Evolutionary conservation across 2,797 vertebrate genomes (phyloP).

Genomic region (Selene dorsalis): DNA sequence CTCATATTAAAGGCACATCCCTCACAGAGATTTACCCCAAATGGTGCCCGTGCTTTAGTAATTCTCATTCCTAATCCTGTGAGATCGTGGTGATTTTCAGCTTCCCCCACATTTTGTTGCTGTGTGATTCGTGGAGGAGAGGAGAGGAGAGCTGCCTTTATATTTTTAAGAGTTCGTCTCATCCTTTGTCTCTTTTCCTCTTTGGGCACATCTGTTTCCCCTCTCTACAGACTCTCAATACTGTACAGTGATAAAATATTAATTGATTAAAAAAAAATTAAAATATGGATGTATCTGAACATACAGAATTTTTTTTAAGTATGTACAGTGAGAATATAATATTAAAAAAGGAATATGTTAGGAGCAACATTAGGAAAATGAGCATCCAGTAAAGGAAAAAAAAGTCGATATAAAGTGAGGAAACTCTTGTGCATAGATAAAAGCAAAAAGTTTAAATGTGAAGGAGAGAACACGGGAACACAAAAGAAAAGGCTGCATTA

Average conservation of each 20-base stretch:
- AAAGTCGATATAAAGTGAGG: neutral
- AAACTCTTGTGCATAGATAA: constrained; percentile 22
- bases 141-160: constrained; percentile 25
- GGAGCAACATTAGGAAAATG: neutral
- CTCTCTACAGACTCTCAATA: constrained; percentile 16
- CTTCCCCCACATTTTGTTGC: constrained; percentile 58
- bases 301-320: constrained; percentile 1
- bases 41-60: constrained; percentile 55
- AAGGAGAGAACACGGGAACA: constrained; percentile 35
- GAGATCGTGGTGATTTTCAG: constrained; percentile 56
- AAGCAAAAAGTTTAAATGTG: constrained; percentile 37
- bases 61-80: constrained; percentile 73
- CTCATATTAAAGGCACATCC: constrained; percentile 74
- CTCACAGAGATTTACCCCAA: constrained; percentile 68
- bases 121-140: constrained; percentile 47
- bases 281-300: neutral
- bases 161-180: constrained; percentile 29
- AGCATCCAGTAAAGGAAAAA: neutral
- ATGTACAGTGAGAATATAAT: neutral
- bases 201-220: constrained; percentile 32
- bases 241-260: neutral
- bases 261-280: constrained; percentile 20
- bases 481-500: constrained; percentile 45
- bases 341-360: neutral
- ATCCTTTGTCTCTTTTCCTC: constrained; percentile 9